Base-by-base conservation (phyloP, 2,797 vertebrate genomes). In the Paratrypauchen microcephalus region DNA sequence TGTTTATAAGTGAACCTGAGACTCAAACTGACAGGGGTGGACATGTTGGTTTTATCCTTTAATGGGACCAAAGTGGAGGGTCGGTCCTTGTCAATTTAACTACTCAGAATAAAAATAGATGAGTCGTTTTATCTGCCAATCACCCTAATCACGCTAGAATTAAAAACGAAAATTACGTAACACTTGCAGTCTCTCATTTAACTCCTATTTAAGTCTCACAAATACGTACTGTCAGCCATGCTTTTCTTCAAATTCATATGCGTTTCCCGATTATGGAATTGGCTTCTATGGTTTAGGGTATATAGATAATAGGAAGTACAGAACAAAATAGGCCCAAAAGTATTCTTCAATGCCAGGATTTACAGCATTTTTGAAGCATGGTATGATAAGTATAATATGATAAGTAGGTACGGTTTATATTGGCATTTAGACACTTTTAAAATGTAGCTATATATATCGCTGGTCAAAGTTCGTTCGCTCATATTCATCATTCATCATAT, bases 1-100 rank as follows among this genome's bases (percentile, higher is more conserved):
- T 64, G 62, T 64, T 24, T 18, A 48, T 48, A 64, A 64, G 41
- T 64, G n/a, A 47, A 64, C 13, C 19, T 48, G 39, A 64, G 4
- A 47, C 23, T 63, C 36, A 45, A 45, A 45, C 8, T 63, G 32
- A 62, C 32, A 16, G 36, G 61, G 21, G 61, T 23, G 36, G 61
- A 23, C 61, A 26, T 63, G 39, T 61, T 61, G 45, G 13, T 63
- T 19, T 45, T 48, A 47, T 64, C 13, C 61, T 64, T 24, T 24
- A 47, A 16, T 26, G 6, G 16, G 23, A 47, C 18, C 21, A 64
- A 23, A 63, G 61, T 23, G 36, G 36, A 24, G 39, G 61, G 62
- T 64, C 41, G 28, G 62, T 23, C 41, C 21, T 26, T 18, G 62
- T 48, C 39, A 47, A 18, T 45, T 61, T 18, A 63, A 12, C 58